Evolutionary conservation across 2,888 invertebrate genomes (phyloP).

Genomic region (Clistopyga incitator): DNA sequence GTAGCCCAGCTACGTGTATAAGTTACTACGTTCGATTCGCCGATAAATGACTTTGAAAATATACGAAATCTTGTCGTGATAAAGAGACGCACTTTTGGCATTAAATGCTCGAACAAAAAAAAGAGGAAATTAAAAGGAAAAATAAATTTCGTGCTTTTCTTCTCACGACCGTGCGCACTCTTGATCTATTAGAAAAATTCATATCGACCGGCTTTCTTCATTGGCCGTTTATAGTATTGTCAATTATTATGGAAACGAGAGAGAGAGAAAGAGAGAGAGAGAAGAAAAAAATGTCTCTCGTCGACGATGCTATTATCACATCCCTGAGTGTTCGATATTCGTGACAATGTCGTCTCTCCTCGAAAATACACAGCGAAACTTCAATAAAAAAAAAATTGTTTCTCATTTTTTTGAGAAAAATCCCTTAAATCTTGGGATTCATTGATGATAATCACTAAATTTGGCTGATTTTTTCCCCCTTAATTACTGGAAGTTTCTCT

Average conservation of each 20-base stretch:
- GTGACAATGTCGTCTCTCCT: slow-evolving; percentile 5
- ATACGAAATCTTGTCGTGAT: slow-evolving; percentile 55
- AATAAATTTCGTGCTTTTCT: not conserved
- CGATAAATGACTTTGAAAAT: slow-evolving; percentile 62
- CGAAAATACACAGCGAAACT: not conserved
- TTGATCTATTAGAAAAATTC: slow-evolving; percentile 52
- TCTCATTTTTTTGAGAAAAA: no score
- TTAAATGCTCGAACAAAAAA: not conserved
- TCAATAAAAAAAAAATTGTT: no score
- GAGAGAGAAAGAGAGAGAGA: no score
- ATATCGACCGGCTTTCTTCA: slow-evolving; percentile 28
- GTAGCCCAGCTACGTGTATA: slow-evolving; percentile 66
- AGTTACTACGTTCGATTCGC: slow-evolving; percentile 53
- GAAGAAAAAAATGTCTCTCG: slow-evolving; percentile 32
- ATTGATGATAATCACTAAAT: no score
- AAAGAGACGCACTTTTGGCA: not conserved
- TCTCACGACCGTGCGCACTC: slow-evolving; percentile 4
- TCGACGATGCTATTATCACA: slow-evolving; percentile 57
- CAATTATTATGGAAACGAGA: slow-evolving; percentile 45
- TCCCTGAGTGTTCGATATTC: slow-evolving; percentile 62
- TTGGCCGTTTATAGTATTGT: slow-evolving; percentile 35
- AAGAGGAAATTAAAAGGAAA: no score
- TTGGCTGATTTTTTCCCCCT: no score
- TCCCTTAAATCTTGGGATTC: no score
- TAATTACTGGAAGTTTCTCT: not conserved